Conservation (phyloP, 2,888 invertebrate species). For the Cheilosia impressa region DNA sequence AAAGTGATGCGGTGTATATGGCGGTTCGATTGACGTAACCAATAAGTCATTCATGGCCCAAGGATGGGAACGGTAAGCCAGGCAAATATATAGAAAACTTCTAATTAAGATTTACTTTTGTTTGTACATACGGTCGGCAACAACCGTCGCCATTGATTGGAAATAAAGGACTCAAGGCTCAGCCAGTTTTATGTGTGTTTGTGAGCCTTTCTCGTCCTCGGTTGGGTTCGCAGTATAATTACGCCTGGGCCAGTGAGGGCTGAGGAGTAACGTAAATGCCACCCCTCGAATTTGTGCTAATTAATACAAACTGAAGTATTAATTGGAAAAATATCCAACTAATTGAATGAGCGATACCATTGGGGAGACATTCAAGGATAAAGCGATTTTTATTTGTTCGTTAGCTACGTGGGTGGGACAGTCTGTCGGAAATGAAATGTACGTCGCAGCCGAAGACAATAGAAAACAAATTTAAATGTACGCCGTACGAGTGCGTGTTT, state of each 20-base stretch:
- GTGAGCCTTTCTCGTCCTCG: background rate
- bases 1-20: background rate
- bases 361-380: background rate
- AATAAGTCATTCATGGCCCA: slow-evolving; percentile 44
- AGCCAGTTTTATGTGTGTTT: slow-evolving; percentile 16
- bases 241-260: slow-evolving; percentile 7
- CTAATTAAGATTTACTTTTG: slow-evolving; percentile 43
- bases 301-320: slow-evolving; percentile 60
- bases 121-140: slow-evolving; percentile 16
- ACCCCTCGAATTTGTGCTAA: slow-evolving; percentile 45
- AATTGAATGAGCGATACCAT: slow-evolving; percentile 58
- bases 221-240: slow-evolving; percentile 34
- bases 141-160: slow-evolving; percentile 35
- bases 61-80: background rate
- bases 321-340: slow-evolving; percentile 70
- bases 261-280: slow-evolving; percentile 5
- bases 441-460: background rate
- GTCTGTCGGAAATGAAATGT: slow-evolving; percentile 11
- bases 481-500: no score
- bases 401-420: slow-evolving; percentile 15
- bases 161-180: slow-evolving; percentile 15
- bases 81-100: slow-evolving; percentile 25
- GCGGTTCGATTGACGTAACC: slow-evolving; percentile 43
- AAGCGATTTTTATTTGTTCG: slow-evolving; percentile 24
- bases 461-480: no score